Percentiles rank a stretch among this genome's conserved stretches.
phyloP scores from a whole-genome alignment of 2,888 invertebrate species.

The Pyrocoelia pectoralis region DNA sequence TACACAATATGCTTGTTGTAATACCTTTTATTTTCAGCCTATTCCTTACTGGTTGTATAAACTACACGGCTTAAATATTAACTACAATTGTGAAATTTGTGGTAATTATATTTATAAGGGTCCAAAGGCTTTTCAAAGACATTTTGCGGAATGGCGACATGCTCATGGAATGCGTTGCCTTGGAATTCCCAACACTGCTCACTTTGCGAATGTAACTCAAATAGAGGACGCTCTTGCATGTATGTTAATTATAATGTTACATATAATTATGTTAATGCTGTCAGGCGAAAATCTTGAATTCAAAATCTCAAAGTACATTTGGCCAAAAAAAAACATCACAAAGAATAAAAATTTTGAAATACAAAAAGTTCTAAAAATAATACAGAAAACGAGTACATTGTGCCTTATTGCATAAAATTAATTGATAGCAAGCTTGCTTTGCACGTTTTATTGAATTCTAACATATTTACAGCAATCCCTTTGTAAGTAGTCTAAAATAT shows the following conservation, averaged over 20 bases:
- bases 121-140: slow-evolving; percentile 98
- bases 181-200: slow-evolving; percentile 99
- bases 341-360: no score
- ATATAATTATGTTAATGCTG: no score
- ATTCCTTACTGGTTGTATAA: slow-evolving; percentile 99
- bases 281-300: no score
- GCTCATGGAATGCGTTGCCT: slow-evolving; percentile 97
- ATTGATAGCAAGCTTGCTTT: no score
- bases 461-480: no score
- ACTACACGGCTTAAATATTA: slow-evolving; percentile 97
- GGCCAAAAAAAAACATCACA: no score
- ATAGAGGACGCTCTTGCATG: slow-evolving; percentile 96
- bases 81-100: slow-evolving; percentile 99
- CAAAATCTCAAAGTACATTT: no score
- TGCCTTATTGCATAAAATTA: no score
- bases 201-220: slow-evolving; percentile 99
- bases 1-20: not conserved
- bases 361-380: no score
- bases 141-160: slow-evolving; percentile 94
- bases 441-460: no score
- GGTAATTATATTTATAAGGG: slow-evolving; percentile 99
- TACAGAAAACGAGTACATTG: no score
- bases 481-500: no score
- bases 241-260: slow-evolving; percentile 69
- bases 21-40: slow-evolving; percentile 59